Evolutionary conservation across 2,888 invertebrate genomes (phyloP).

Genomic region (Xestoiulus laeticollis): DNA sequence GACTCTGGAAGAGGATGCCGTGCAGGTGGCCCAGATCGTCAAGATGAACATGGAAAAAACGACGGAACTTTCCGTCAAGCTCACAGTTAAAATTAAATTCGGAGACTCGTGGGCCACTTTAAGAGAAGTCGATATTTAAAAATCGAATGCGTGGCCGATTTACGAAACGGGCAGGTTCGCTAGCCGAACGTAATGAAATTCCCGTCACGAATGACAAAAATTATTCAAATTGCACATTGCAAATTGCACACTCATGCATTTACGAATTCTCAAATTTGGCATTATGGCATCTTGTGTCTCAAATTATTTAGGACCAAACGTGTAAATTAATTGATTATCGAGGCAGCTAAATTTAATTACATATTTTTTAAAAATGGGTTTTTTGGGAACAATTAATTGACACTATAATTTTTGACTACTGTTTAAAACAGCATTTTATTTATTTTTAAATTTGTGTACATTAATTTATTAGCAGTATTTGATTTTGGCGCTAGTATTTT

Average conservation of each 20-base stretch:
- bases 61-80: slow-evolving; percentile 76
- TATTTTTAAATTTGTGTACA: not conserved
- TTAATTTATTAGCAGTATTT: not conserved
- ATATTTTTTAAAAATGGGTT: not conserved
- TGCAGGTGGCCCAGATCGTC: slow-evolving; percentile 72
- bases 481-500: not conserved
- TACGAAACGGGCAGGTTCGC: not conserved
- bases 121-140: slow-evolving; percentile 52
- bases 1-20: slow-evolving; percentile 69
- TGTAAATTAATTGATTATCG: too few relatives aligned
- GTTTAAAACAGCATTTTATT: not conserved
- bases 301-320: too few relatives aligned
- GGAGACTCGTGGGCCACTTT: slow-evolving; percentile 83
- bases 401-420: not conserved
- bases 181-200: too few relatives aligned
- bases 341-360: too few relatives aligned
- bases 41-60: slow-evolving; percentile 83
- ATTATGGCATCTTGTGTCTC: not conserved
- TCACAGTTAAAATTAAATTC: slow-evolving; percentile 86
- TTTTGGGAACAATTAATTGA: not conserved
- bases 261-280: too few relatives aligned
- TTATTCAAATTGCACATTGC: too few relatives aligned
- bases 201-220: too few relatives aligned
- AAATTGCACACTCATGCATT: not conserved
- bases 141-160: too few relatives aligned